Conservation (phyloP, 1,140 invertebrate species). For the Bombus superbus region DNA sequence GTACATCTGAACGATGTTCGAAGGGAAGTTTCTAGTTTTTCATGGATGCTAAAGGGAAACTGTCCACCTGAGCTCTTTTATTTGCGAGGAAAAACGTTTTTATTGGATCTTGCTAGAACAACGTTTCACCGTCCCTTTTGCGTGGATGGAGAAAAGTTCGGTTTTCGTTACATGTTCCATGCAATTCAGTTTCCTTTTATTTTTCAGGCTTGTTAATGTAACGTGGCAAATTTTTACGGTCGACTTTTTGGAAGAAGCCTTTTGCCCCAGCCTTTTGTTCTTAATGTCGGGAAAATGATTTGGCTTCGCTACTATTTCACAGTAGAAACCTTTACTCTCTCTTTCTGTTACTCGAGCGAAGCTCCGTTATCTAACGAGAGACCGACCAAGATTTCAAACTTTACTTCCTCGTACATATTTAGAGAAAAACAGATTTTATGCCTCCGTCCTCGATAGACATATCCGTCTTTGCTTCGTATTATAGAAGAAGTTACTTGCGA, state of each 20-base stretch:
- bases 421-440: too few relatives aligned
- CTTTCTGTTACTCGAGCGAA: not conserved
- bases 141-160: not conserved
- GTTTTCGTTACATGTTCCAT: not conserved
- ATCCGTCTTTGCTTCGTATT: not conserved
- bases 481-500: not conserved
- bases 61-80: not conserved
- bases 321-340: not conserved
- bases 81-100: conserved; percentile 8
- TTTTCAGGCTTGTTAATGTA: not conserved
- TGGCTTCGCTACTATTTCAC: too few relatives aligned
- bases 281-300: not conserved
- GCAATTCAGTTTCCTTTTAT: too few relatives aligned
- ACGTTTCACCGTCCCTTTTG: not conserved
- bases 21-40: not conserved
- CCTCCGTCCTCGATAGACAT: not conserved
- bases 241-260: not conserved
- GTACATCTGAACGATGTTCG: too few relatives aligned
- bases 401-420: not conserved
- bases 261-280: not conserved
- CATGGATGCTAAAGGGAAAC: not conserved
- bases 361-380: not conserved
- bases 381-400: not conserved
- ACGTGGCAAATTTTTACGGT: not conserved
- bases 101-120: not conserved